These are phyloP conservation scores for Hydriomena furcata DNA, from an alignment of 2,888 invertebrate genomes.

Conservation along the genomic window DNA sequence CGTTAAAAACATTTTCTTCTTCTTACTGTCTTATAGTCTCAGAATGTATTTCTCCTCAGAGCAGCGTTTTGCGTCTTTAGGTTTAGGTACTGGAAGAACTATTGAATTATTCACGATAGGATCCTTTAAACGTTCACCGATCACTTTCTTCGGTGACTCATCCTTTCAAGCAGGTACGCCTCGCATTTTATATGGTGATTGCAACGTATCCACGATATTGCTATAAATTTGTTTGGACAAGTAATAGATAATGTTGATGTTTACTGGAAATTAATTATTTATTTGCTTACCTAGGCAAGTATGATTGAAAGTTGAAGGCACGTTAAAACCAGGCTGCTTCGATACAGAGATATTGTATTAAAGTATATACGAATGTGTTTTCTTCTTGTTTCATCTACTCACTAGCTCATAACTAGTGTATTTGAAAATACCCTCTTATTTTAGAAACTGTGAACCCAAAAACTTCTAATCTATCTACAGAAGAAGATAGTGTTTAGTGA, in stretches of 20 bases:
- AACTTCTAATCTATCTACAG: too few species aligned
- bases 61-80: too few species aligned
- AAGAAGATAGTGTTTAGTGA: constrained; percentile 6
- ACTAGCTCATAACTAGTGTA: too few species aligned
- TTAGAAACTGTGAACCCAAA: too few species aligned
- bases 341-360: background rate
- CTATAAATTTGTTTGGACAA: background rate
- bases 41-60: too few species aligned
- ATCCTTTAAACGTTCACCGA: constrained; percentile 3
- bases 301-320: too few species aligned
- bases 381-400: background rate
- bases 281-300: too few species aligned
- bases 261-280: background rate
- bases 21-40: too few species aligned
- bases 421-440: too few species aligned
- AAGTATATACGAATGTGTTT: background rate
- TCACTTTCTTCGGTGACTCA: constrained; percentile 32
- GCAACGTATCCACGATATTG: constrained; percentile 10
- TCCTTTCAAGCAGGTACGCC: constrained; percentile 33
- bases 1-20: too few species aligned
- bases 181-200: constrained; percentile 22
- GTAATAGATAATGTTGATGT: background rate
- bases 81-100: background rate
- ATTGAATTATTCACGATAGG: background rate
- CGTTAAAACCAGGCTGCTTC: background rate